Evolutionary conservation across 1,140 invertebrate species (phyloP).

Genomic region (Calliphora vicina): DNA sequence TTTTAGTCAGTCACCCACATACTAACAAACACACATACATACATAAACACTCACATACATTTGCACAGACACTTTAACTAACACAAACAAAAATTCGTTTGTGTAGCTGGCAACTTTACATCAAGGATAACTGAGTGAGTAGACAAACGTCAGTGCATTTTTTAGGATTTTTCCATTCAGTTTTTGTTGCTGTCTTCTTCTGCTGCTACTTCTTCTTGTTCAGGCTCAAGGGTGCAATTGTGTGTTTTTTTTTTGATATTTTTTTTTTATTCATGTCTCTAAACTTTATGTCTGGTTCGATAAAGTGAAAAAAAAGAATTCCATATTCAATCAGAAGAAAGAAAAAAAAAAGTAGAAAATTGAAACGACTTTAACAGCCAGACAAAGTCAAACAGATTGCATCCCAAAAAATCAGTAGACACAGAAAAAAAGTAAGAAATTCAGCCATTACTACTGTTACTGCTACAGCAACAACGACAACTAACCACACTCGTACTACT

Average conservation of each 20-base stretch:
- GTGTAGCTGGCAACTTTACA: background rate
- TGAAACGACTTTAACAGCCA: constrained; percentile 24
- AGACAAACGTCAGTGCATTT: constrained; percentile 24
- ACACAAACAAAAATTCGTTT: background rate
- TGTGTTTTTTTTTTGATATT: background rate
- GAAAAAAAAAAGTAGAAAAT: constrained; percentile 8
- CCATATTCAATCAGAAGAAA: background rate
- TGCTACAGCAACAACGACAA: background rate
- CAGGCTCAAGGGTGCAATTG: constrained; percentile 23
- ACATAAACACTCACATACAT: background rate
- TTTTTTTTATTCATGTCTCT: constrained; percentile 1
- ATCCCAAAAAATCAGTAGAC: constrained; percentile 9
- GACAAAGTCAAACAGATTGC: constrained; percentile 31
- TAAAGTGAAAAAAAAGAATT: background rate
- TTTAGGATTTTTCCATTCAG: background rate
- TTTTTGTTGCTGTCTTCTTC: background rate
- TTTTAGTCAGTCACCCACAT: constrained; percentile 30
- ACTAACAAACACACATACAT: background rate
- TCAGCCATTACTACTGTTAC: background rate
- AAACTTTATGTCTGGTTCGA: constrained; percentile 10
- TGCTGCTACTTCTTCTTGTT: too few species aligned
- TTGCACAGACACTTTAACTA: background rate
- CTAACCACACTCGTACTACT: too few species aligned
- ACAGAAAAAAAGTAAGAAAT: background rate
- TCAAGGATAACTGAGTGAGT: background rate